Percentiles rank a stretch among this genome's conserved stretches.
Conservation (phyloP, 2,888 invertebrate species). For the Cephus nigrinus region DNA sequence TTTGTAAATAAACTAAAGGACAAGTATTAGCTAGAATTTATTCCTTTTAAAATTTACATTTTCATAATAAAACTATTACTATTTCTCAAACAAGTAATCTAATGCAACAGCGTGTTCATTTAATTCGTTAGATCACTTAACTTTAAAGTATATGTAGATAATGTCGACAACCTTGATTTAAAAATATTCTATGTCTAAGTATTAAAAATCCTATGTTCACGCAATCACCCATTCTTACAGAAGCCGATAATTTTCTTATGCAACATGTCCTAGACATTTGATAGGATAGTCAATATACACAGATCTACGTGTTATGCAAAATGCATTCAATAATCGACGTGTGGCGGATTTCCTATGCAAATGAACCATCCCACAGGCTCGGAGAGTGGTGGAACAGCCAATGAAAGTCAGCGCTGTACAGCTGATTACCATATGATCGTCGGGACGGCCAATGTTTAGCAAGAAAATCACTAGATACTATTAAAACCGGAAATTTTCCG, state of each 20-base stretch:
- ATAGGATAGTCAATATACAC: not conserved
- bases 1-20: conserved; percentile 40
- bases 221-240: not conserved
- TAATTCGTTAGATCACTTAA: not conserved
- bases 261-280: not conserved
- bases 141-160: not conserved
- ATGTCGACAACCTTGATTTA: not conserved
- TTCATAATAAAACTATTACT: not conserved
- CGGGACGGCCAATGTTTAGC: conserved; percentile 37
- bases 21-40: not conserved
- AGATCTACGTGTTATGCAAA: not conserved
- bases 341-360: not conserved
- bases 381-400: not conserved
- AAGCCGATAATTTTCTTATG: not conserved
- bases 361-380: not conserved
- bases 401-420: conserved; percentile 30
- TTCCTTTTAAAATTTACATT: not conserved
- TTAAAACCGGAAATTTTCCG: not conserved
- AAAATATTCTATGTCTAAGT: not conserved
- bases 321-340: not conserved
- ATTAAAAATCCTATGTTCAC: not conserved
- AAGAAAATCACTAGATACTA: conserved; percentile 17
- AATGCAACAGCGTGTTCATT: not conserved
- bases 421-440: conserved; percentile 61
- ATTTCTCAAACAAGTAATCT: not conserved